These are phyloP conservation scores for Nephila pilipes DNA, from an alignment of 1,140 invertebrate species.

Conservation along the genomic window DNA sequence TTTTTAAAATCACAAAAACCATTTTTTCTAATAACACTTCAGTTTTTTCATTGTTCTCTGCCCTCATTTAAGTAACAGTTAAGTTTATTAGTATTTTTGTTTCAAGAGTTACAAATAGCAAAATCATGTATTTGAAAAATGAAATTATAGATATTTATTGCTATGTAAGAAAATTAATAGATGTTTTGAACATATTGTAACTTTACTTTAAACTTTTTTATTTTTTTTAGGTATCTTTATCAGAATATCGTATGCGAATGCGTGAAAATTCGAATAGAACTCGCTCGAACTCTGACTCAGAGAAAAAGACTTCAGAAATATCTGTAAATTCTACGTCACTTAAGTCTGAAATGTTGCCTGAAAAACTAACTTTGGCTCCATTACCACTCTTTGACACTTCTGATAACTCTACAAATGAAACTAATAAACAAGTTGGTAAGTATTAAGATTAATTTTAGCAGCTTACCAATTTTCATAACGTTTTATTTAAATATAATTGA, in stretches of 20 bases:
- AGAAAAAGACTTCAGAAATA: slow-evolving; percentile 3
- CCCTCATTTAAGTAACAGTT: too few species aligned
- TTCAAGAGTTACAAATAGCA: too few species aligned
- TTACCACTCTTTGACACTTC: slow-evolving; percentile 44
- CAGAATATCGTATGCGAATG: slow-evolving; percentile 72
- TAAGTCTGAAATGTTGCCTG: slow-evolving; percentile 47
- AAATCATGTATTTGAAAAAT: too few species aligned
- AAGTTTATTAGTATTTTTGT: too few species aligned
- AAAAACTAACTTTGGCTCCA: slow-evolving; percentile 50
- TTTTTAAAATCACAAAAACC: too few species aligned
- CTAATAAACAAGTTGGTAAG: slow-evolving; percentile 24
- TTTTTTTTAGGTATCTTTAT: slow-evolving; percentile 63
- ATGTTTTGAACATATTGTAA: too few species aligned
- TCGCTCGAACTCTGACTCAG: not conserved
- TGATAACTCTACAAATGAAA: not conserved
- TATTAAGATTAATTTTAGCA: not conserved
- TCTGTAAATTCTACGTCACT: not conserved
- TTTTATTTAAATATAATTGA: too few species aligned
- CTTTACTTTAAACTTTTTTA: not conserved
- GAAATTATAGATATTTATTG: too few species aligned
- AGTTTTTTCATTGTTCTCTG: too few species aligned
- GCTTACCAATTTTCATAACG: not conserved
- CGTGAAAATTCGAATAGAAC: slow-evolving; percentile 13
- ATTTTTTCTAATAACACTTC: too few species aligned
- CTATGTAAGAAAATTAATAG: too few species aligned